These are phyloP conservation scores for Oedothorax gibbosus DNA, from an alignment of 1,140 invertebrate genomes.

Conservation along the genomic window DNA sequence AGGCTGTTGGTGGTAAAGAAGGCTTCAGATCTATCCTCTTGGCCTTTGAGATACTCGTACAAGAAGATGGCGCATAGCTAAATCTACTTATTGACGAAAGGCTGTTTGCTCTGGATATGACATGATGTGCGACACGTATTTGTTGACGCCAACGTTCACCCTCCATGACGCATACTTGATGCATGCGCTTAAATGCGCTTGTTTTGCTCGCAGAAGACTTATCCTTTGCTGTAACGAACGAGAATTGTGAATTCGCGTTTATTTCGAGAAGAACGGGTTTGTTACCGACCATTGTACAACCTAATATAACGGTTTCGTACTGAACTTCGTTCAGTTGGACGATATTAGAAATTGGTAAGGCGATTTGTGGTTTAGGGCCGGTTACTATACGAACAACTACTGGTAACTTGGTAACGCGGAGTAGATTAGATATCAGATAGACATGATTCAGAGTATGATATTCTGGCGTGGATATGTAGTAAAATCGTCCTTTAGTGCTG, in stretches of 20 bases:
- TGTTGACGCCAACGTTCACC: conserved; percentile 65
- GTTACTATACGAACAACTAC: conserved; percentile 66
- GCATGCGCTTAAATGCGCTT: conserved; percentile 62
- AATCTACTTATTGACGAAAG: neutral
- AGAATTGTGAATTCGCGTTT: conserved; percentile 67
- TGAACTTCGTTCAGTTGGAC: conserved; percentile 66
- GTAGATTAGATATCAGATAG: conserved; percentile 66
- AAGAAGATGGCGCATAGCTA: neutral
- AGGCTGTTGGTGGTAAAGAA: conserved; percentile 1
- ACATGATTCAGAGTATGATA: conserved; percentile 66
- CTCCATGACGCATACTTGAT: conserved; percentile 64
- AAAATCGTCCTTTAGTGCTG: conserved; percentile 67
- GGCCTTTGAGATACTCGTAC: neutral
- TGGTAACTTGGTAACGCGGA: conserved; percentile 65
- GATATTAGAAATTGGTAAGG: conserved; percentile 67
- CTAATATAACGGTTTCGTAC: conserved; percentile 68
- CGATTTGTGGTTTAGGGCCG: conserved; percentile 65
- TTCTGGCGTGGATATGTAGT: conserved; percentile 66
- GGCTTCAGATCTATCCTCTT: neutral
- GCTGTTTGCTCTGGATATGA: conserved; percentile 22
- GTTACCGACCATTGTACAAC: conserved; percentile 67
- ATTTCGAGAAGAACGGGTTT: conserved; percentile 68
- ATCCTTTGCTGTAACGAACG: conserved; percentile 62
- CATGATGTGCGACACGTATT: conserved; percentile 64
- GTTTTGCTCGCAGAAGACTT: conserved; percentile 60